These are phyloP conservation scores for Cephus runcator DNA, from an alignment of 2,888 invertebrate genomes.

Conservation along the genomic window DNA sequence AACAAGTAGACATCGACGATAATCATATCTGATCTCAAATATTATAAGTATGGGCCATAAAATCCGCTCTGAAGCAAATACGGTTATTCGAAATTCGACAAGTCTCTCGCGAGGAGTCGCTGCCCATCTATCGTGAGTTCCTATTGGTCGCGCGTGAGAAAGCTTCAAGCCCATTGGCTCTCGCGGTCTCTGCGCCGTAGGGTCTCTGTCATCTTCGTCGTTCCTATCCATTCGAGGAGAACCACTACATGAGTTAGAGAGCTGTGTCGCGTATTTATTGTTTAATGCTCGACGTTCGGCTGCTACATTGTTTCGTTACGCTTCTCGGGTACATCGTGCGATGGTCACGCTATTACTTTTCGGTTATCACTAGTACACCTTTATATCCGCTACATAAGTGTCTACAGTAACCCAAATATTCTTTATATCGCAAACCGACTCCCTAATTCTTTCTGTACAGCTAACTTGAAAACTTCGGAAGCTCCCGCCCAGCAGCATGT, in stretches of 20 bases:
- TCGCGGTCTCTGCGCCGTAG: background rate
- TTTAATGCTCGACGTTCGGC: background rate
- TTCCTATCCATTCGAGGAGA: background rate
- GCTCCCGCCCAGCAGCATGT: background rate
- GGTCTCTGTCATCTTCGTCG: background rate
- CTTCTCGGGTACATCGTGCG: background rate
- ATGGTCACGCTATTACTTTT: background rate
- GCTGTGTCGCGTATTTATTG: background rate
- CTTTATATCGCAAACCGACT: background rate
- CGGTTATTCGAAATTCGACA: background rate
- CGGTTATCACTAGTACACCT: background rate
- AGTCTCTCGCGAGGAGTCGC: conserved; percentile 19
- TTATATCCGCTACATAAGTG: background rate
- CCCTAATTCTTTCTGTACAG: background rate
- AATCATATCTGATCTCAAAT: background rate
- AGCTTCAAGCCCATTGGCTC: conserved; percentile 26
- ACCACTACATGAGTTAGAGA: background rate
- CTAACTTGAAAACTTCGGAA: background rate
- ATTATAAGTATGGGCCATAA: background rate
- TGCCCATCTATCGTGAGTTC: conserved; percentile 54
- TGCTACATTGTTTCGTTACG: background rate
- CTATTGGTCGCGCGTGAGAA: conserved; percentile 53
- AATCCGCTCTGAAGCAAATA: background rate
- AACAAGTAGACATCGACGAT: background rate
- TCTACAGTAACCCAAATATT: background rate